Evolutionary conservation across 2,113 vertebrate genomes (phyloP).

Genomic region (Clarias gariepinus): DNA sequence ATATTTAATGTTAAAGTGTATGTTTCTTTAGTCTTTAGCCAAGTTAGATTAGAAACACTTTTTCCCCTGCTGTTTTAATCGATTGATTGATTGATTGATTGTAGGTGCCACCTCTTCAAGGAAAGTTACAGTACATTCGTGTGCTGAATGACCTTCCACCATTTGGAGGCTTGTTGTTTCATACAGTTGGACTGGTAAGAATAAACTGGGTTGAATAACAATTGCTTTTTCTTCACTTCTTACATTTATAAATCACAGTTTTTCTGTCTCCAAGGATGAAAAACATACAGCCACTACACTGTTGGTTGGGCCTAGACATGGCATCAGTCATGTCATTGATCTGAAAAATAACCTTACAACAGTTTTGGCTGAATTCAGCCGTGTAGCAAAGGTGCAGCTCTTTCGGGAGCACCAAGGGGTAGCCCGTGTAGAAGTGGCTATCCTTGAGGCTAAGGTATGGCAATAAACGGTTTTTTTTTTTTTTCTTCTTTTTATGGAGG

Average conservation of each 20-base stretch:
- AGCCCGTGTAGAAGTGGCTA: slow-evolving; percentile 92
- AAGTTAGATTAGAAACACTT: slow-evolving; percentile 11
- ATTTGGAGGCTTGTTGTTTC: slow-evolving; percentile 94
- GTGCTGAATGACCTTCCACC: slow-evolving; percentile 96
- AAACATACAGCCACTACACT: slow-evolving; percentile 93
- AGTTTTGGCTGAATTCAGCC: slow-evolving; percentile 93
- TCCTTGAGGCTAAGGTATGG: slow-evolving; percentile 92
- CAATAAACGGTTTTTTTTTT: neutral
- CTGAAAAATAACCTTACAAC: slow-evolving; percentile 98
- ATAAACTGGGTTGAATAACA: neutral
- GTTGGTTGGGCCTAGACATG: slow-evolving; percentile 93
- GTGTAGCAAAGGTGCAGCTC: slow-evolving; percentile 94
- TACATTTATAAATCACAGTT: neutral
- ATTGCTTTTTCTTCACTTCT: neutral
- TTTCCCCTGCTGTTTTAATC: slow-evolving; percentile 35
- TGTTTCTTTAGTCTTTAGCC: neutral
- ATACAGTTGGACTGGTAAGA: slow-evolving; percentile 93
- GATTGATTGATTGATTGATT: neutral
- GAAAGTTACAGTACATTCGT: slow-evolving; percentile 95
- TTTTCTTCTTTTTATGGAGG: no score
- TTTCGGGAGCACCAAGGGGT: slow-evolving; percentile 94
- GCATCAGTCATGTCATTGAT: slow-evolving; percentile 98
- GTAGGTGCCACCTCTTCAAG: slow-evolving; percentile 90
- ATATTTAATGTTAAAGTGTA: neutral
- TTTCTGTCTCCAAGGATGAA: slow-evolving; percentile 77